Percentiles rank a stretch among this genome's conserved stretches.
Evolutionary conservation across 1,140 invertebrate species (phyloP).

Genomic region (Cephus cinctus): DNA sequence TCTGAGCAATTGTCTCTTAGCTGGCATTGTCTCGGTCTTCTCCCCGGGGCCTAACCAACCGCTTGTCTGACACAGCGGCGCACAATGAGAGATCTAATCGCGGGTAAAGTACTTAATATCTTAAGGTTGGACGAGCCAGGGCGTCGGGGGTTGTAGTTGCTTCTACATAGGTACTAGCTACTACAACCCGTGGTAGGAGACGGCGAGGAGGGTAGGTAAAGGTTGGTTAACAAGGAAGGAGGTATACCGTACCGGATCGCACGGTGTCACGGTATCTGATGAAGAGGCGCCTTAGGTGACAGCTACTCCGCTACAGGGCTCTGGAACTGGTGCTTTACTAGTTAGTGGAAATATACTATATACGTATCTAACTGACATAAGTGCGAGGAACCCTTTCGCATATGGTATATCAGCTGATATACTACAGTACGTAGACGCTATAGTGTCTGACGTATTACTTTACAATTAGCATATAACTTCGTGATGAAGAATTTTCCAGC

Average conservation of each 20-base stretch:
- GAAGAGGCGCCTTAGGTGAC: slow-evolving; percentile 44
- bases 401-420: too few species aligned
- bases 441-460: too few species aligned
- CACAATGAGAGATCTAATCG: slow-evolving; percentile 59
- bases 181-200: too few species aligned
- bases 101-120: slow-evolving; percentile 58
- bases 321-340: too few species aligned
- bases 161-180: too few species aligned
- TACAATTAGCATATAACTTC: too few species aligned
- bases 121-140: slow-evolving; percentile 45
- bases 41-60: slow-evolving; percentile 36
- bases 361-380: too few species aligned
- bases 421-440: too few species aligned
- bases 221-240: slow-evolving; percentile 16
- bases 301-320: slow-evolving; percentile 33
- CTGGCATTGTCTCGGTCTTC: slow-evolving; percentile 43
- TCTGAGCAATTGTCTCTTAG: slow-evolving; percentile 54
- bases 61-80: slow-evolving; percentile 50
- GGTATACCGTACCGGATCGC: slow-evolving; percentile 19
- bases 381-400: too few species aligned
- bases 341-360: too few species aligned
- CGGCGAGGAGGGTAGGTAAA: slow-evolving; percentile 21
- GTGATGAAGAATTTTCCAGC: too few species aligned
- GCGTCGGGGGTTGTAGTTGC: slow-evolving; percentile 13
- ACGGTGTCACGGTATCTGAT: slow-evolving; percentile 45